These are phyloP conservation scores for Plutella xylostella DNA, from an alignment of 2,888 invertebrate species.

Conservation along the genomic window DNA sequence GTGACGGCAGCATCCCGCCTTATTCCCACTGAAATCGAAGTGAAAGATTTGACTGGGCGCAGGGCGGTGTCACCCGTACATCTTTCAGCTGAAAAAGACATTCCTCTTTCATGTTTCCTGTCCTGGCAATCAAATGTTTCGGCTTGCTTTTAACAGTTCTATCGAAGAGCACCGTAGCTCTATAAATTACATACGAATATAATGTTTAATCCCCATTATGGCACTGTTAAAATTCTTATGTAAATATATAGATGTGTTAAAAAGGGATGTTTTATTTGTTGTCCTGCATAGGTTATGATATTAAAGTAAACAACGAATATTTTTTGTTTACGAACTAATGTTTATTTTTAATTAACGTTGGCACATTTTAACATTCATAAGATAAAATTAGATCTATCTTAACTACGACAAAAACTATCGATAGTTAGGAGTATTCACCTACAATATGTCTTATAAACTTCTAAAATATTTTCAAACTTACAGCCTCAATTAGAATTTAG, in stretches of 20 bases:
- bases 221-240: conserved; percentile 67
- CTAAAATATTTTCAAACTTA: too few relatives aligned
- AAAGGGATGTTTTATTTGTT: conserved; percentile 48
- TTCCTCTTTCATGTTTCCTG: conserved; percentile 31
- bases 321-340: neutral
- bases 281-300: neutral
- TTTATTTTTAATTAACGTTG: too few relatives aligned
- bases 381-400: too few relatives aligned
- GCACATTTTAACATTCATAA: too few relatives aligned
- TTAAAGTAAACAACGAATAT: neutral
- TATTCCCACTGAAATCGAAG: conserved; percentile 50
- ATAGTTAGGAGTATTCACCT: too few relatives aligned
- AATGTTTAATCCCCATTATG: conserved; percentile 49
- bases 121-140: conserved; percentile 47
- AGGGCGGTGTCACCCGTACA: conserved; percentile 43
- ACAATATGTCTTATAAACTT: too few relatives aligned
- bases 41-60: conserved; percentile 53
- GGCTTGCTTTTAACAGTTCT: conserved; percentile 45
- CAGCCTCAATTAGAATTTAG: too few relatives aligned
- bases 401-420: too few relatives aligned
- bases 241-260: conserved; percentile 70
- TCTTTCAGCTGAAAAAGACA: conserved; percentile 34
- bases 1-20: conserved; percentile 59
- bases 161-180: conserved; percentile 44
- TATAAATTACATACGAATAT: conserved; percentile 25